These are phyloP conservation scores for Ptilonorhynchus violaceus DNA, from an alignment of 2,113 vertebrate genomes.

Conservation along the genomic window DNA sequence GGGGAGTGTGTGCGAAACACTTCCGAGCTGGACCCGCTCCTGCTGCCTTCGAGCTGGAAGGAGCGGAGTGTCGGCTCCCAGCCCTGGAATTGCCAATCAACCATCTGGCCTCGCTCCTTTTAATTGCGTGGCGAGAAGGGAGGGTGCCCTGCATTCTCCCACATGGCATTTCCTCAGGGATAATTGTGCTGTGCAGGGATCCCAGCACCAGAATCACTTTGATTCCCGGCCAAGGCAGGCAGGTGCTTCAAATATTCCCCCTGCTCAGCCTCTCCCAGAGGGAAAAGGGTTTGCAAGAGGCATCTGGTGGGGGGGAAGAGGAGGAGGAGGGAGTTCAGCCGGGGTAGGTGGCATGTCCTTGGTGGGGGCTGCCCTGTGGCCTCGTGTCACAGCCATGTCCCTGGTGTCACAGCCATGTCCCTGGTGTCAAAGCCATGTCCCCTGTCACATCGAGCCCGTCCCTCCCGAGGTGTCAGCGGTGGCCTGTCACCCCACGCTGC, in stretches of 20 bases:
- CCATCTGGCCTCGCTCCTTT: conserved; percentile 1
- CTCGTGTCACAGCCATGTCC: neutral
- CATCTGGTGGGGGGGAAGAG: neutral
- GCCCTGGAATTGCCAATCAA: neutral
- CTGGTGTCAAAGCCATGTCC: neutral
- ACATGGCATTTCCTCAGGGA: neutral
- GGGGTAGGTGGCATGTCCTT: neutral
- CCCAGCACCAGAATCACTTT: neutral
- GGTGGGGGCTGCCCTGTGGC: accelerated
- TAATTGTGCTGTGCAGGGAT: neutral
- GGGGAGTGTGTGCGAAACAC: accelerated
- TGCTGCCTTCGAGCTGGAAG: neutral
- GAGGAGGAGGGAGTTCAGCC: neutral
- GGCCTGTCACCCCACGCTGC: neutral
- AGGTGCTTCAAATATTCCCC: neutral
- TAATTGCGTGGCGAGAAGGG: neutral
- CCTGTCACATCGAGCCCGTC: accelerated
- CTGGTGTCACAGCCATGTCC: too few relatives aligned
- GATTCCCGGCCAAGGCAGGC: neutral
- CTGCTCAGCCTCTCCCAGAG: neutral
- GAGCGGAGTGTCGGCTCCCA: neutral
- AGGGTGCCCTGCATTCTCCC: neutral
- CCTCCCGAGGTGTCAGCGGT: accelerated
- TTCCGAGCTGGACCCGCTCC: accelerated
- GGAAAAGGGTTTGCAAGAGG: neutral